Evolutionary conservation across 2,113 vertebrate species (phyloP), one percentile per base, ranked within the genome.

Genomic region (Epinephelus lanceolatus): DNA sequence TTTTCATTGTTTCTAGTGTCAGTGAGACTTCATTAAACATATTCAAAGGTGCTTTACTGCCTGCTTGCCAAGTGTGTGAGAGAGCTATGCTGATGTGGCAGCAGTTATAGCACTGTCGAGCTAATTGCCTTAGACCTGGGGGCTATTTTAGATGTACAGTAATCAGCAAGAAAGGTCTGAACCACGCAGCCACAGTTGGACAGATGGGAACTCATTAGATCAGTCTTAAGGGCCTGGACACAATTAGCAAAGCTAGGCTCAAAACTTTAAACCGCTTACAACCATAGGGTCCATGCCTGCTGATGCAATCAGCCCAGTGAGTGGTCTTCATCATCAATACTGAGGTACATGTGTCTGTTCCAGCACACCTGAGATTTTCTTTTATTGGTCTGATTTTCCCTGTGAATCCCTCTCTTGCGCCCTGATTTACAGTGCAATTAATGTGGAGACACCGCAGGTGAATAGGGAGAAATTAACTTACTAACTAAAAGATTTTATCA

Each of bases 201-300:
- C 94, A 93, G 89, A 93, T 90, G 89, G 89, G 65, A 79, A 78
- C 74, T 87, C 81, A 90, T 91, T 91, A 91, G 89, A 84, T 94
- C 85, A 81, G 87, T 55, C 84, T 87, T 79, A 86, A 68, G 68
- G 71, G 76, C 73, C 80, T 67, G 75, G 78, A 84, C 73, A 83
- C 86, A 91, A 90, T 95, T 92, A 93, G 92, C 80, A 80, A 87
- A 78, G 53, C 81, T 79, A 60, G 83, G 87, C 85, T 87, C 59
- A 88, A 74, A 86, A 80, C 93, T 81, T 90, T 86, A 94, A 91
- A 82, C 90, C 91, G 88, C 89, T 96, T 93, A 94, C 27, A 73
- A 73, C 57, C 72, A 70, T 40, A 53, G 71, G 56, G 74, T 77
- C 77, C 76, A 79, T 62, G 71, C 67, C 76, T 72, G 73, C 56